Evolutionary conservation across 2,888 invertebrate genomes (phyloP).

Genomic region (Fissipunctia ypsillon): DNA sequence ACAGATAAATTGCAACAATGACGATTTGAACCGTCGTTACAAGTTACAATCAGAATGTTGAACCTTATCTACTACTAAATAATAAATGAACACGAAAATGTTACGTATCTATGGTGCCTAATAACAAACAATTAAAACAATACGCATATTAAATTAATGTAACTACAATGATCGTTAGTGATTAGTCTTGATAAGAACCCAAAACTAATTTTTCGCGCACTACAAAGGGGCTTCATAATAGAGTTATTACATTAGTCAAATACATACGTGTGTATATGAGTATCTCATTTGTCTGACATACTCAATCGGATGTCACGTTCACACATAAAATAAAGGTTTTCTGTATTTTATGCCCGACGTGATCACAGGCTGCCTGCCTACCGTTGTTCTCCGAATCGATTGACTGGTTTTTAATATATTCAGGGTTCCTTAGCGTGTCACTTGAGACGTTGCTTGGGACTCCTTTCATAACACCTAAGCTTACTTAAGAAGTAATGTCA

Average conservation of each 20-base stretch:
- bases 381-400: constrained; percentile 10
- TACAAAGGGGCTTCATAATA: constrained; percentile 45
- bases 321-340: constrained; percentile 1
- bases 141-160: background rate
- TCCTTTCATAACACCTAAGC: background rate
- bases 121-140: background rate
- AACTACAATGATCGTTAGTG: constrained; percentile 57
- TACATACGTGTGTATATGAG: constrained; percentile 19
- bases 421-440: background rate
- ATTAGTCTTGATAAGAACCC: constrained; percentile 43
- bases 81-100: background rate
- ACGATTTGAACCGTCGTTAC: background rate
- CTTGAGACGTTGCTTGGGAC: background rate
- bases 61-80: background rate
- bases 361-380: constrained; percentile 20
- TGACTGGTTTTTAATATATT: constrained; percentile 22
- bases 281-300: constrained; percentile 15
- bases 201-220: constrained; percentile 58
- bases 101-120: constrained; percentile 27
- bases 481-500: background rate
- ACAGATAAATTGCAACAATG: no score
- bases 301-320: constrained; percentile 32
- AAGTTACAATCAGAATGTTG: background rate
- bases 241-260: constrained; percentile 31
- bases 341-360: constrained; percentile 24